phyloP scores from a whole-genome alignment of 2,797 vertebrate species.

The Myotis planiceps region DNA sequence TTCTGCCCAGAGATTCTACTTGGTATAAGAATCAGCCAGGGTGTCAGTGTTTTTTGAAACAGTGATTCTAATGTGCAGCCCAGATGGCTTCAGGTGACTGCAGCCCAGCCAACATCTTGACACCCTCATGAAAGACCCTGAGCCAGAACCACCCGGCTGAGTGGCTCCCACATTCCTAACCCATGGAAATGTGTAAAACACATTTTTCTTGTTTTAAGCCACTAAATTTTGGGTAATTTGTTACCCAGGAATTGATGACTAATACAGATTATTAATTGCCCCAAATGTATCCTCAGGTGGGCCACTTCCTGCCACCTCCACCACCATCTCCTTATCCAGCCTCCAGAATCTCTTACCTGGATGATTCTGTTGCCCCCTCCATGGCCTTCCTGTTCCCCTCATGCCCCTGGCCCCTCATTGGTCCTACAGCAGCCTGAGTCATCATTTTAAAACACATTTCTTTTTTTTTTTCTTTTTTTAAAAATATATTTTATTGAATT shows the following conservation, averaged over 20 bases:
- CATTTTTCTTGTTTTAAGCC: not conserved
- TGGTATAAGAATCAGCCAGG: not conserved
- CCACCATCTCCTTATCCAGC: not conserved
- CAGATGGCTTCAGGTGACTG: not conserved
- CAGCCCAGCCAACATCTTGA: not conserved
- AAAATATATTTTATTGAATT: too few species aligned
- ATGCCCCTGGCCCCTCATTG: not conserved
- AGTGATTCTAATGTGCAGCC: not conserved
- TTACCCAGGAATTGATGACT: not conserved
- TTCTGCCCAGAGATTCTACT: not conserved
- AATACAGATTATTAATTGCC: not conserved
- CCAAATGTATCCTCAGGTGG: not conserved
- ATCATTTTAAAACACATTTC: not conserved
- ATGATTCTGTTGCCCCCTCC: not conserved
- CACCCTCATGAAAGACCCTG: not conserved
- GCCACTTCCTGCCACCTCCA: not conserved
- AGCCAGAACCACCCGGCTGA: not conserved
- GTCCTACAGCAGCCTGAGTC: not conserved
- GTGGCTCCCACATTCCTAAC: fast-evolving
- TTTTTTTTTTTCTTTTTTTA: too few species aligned
- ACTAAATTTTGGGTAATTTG: not conserved
- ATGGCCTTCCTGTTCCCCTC: not conserved
- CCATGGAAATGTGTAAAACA: not conserved
- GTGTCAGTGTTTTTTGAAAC: not conserved
- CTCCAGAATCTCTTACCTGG: not conserved